These are phyloP conservation scores for Alviniconcha strummeri DNA, from an alignment of 2,888 invertebrate species.

Conservation along the genomic window DNA sequence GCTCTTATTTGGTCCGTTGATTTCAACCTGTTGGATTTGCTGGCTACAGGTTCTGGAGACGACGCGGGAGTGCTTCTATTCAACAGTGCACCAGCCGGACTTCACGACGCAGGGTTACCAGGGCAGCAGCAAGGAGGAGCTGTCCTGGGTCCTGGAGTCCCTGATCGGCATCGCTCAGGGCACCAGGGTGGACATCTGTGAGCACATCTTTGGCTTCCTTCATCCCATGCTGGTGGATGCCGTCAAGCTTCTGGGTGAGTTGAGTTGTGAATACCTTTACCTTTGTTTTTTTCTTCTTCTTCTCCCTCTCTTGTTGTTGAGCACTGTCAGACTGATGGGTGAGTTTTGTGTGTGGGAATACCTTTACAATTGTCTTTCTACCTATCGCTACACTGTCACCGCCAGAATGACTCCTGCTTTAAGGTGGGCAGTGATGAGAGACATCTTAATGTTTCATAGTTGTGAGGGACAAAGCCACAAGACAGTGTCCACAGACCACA, in stretches of 20 bases:
- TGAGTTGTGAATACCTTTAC: too few species aligned
- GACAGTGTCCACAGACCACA: too few species aligned
- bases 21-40: too few species aligned
- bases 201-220: conserved; percentile 72
- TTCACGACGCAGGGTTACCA: conserved; percentile 78
- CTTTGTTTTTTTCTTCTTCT: neutral
- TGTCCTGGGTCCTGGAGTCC: conserved; percentile 85
- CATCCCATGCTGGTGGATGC: conserved; percentile 80
- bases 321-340: too few species aligned
- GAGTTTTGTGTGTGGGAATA: too few species aligned
- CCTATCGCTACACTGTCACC: too few species aligned
- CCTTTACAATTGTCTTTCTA: too few species aligned
- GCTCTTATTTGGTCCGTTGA: too few species aligned
- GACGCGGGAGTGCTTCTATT: conserved; percentile 78
- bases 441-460: too few species aligned
- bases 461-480: too few species aligned
- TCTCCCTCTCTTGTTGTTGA: neutral
- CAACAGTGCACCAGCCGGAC: conserved; percentile 76
- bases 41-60: conserved; percentile 75
- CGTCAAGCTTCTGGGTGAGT: conserved; percentile 79
- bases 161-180: conserved; percentile 74
- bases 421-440: too few species aligned
- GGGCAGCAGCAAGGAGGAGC: conserved; percentile 80
- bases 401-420: too few species aligned
- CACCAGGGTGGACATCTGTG: conserved; percentile 63